Base-by-base conservation (phyloP, 2,888 invertebrate genomes). In the Trissolcus brochymenae region DNA sequence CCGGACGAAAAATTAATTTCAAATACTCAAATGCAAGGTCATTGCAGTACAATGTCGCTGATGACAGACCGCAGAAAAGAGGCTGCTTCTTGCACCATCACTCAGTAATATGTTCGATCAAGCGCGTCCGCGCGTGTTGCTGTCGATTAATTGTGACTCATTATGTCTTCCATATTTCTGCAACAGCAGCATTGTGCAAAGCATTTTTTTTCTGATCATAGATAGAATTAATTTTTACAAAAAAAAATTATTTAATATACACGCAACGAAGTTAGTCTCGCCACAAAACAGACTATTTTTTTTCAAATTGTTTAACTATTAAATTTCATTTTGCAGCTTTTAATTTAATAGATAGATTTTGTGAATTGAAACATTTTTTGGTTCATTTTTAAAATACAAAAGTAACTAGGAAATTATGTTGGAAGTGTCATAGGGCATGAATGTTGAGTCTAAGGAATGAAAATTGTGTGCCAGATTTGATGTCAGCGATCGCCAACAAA, bases 401-500 rank as follows among this genome's bases (percentile, higher is more conserved):
- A 9, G 35, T 35, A 9, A 11, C 35, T 35, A 35, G 35, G 9
- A 17, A 57, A 56, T 57, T 41, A 56, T 54, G 57, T 64, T 25
- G 53, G 35, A 1, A 35, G 13, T 65, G 72, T 72, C 72, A 65
- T 13, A 43, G 65, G 72, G 59, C 65, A 62, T 35, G 14, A n/a
- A 61, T 21, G 62, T 55, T 41, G 35, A 16, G 64, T 46, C 56
- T 35, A 9, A 19, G 49, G 40, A 64, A 72, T 65, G 59, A 59
- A 72, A 72, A 72, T 65, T 35, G 53, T 60, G 72, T 72, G 65
- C 72, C 14, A 65, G 25, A 65, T 72, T 72, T 49, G 60, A 65
- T 60, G 55, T 60, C 64, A 60, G 17, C 16, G 57, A 35, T 51
- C 53, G 19, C 51, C 54, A 21, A 3, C 19, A 14, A 43, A 25